Conservation (phyloP, 2,113 vertebrate species). For the Peromyscus maniculatus region DNA sequence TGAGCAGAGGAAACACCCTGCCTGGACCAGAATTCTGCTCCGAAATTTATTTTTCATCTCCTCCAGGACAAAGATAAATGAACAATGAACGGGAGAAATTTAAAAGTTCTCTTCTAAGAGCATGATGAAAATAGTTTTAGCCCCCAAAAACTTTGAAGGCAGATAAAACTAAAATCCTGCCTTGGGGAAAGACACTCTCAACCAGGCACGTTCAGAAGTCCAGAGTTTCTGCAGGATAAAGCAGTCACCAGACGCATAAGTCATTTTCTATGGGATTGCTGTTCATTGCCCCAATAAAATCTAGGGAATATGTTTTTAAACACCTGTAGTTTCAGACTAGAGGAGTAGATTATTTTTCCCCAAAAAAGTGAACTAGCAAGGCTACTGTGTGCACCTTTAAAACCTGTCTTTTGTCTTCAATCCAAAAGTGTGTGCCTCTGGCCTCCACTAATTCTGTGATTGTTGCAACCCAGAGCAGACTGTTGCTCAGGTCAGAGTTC, state of each 20-base stretch:
- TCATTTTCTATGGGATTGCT: background rate
- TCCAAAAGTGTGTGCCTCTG: background rate
- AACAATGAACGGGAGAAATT: slow-evolving; percentile 6
- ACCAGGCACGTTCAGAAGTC: background rate
- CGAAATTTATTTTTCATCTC: slow-evolving; percentile 58
- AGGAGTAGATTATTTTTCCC: background rate
- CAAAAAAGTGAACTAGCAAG: slow-evolving; percentile 13
- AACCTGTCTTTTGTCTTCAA: background rate
- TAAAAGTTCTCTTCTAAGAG: slow-evolving; percentile 43
- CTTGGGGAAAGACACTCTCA: background rate
- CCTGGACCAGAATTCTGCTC: background rate
- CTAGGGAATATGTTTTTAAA: background rate
- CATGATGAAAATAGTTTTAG: slow-evolving; percentile 49
- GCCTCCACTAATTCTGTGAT: background rate
- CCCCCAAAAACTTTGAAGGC: slow-evolving; percentile 6
- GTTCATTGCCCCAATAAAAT: background rate
- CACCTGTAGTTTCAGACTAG: slow-evolving; percentile 18
- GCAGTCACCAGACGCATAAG: slow-evolving; percentile 2
- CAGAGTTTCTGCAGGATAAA: background rate
- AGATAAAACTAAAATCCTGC: slow-evolving; percentile 28
- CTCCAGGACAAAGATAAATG: slow-evolving; percentile 52
- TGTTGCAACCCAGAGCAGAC: background rate
- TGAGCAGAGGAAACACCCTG: background rate
- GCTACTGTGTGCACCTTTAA: background rate
- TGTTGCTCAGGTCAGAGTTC: background rate